Evolutionary conservation across 2,888 invertebrate species (phyloP).

Genomic region (Fabriciana adippe): DNA sequence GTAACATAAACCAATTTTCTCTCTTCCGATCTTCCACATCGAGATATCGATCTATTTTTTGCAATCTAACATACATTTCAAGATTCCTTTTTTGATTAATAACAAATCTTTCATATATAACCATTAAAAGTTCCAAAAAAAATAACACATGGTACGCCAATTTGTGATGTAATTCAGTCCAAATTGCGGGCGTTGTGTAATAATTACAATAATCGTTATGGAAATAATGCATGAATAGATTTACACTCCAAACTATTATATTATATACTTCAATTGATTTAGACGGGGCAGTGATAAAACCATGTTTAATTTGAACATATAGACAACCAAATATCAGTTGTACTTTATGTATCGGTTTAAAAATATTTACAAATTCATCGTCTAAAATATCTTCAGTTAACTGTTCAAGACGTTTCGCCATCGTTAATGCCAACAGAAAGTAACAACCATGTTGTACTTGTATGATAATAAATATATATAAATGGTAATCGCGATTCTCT

Average conservation of each 20-base stretch:
- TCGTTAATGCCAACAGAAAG: constrained; percentile 2
- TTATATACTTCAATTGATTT: constrained; percentile 49
- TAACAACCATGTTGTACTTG: no score
- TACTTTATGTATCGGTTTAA: constrained; percentile 50
- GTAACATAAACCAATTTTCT: constrained; percentile 46
- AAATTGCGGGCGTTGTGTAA: constrained; percentile 38
- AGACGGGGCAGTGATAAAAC: constrained; percentile 54
- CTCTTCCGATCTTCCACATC: constrained; percentile 45
- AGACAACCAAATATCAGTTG: constrained; percentile 53
- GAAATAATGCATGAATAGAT: constrained; percentile 42
- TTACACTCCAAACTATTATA: constrained; percentile 47
- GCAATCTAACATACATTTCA: constrained; percentile 61
- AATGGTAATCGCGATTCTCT: no score
- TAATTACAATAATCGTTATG: constrained; percentile 45
- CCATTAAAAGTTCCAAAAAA: constrained; percentile 43
- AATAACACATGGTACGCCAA: constrained; percentile 37
- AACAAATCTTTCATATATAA: constrained; percentile 34
- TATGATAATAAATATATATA: no score
- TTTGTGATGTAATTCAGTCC: constrained; percentile 49
- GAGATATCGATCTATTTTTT: constrained; percentile 57
- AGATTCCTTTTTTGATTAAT: constrained; percentile 39
- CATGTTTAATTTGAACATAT: constrained; percentile 54
- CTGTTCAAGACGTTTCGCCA: constrained; percentile 44
- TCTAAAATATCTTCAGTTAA: constrained; percentile 57
- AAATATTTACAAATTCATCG: constrained; percentile 56